Percentiles rank a stretch among this genome's conserved stretches.
These are phyloP conservation scores for Ornithorhynchus anatinus DNA, from an alignment of 2,113 vertebrate genomes.

Conservation along the genomic window DNA sequence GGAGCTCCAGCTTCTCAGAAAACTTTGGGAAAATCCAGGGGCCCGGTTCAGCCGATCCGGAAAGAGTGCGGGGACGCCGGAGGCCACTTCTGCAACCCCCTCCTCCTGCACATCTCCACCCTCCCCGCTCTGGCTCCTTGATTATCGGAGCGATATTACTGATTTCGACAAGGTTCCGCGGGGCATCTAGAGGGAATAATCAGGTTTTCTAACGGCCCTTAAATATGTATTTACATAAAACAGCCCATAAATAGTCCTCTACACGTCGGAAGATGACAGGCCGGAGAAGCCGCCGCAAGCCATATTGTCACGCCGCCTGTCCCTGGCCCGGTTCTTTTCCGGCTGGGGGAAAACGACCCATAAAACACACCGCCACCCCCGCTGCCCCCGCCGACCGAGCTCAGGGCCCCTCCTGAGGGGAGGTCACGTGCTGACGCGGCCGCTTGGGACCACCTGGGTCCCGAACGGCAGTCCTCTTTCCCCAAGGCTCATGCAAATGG, in stretches of 20 bases:
- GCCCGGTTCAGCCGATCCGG: too few relatives aligned
- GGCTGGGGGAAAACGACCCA: slow-evolving; percentile 40
- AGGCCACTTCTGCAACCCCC: background rate
- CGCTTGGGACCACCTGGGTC: too few relatives aligned
- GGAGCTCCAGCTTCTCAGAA: too few relatives aligned
- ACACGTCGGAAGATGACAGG: slow-evolving; percentile 34
- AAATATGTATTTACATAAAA: slow-evolving; percentile 58
- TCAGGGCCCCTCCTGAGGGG: background rate
- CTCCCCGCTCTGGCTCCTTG: slow-evolving; percentile 37
- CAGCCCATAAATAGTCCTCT: slow-evolving; percentile 41
- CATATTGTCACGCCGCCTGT: slow-evolving; percentile 14
- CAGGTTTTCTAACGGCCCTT: slow-evolving; percentile 41
- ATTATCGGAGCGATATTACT: slow-evolving; percentile 64
- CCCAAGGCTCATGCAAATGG: too few relatives aligned
- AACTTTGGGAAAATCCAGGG: too few relatives aligned
- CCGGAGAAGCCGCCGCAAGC: slow-evolving; percentile 15
- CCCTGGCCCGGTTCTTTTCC: background rate
- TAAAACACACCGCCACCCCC: slow-evolving; percentile 12
- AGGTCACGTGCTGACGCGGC: too few relatives aligned
- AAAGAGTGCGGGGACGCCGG: too few relatives aligned
- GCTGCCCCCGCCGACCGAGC: background rate
- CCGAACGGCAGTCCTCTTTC: too few relatives aligned
- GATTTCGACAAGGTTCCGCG: slow-evolving; percentile 58
- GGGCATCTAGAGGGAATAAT: slow-evolving; percentile 39
- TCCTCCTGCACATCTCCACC: slow-evolving; percentile 31